Percentiles rank a stretch among this genome's conserved stretches.
These are phyloP conservation scores for Chaetura pelagica DNA, from an alignment of 2,113 vertebrate genomes.

Conservation along the genomic window DNA sequence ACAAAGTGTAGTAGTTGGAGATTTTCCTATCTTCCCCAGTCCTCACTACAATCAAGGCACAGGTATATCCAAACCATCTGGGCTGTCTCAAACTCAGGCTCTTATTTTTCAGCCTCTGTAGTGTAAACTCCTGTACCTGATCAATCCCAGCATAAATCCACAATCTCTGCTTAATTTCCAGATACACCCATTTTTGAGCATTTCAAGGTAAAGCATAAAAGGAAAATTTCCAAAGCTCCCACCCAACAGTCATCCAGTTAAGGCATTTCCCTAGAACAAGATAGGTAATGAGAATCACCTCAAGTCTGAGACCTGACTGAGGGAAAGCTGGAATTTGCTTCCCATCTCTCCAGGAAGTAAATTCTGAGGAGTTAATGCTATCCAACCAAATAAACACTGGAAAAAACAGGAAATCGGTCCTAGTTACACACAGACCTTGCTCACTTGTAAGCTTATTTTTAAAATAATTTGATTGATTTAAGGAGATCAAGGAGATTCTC, in stretches of 20 bases:
- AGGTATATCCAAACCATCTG: neutral
- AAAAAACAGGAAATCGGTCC: neutral
- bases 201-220: neutral
- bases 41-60: neutral
- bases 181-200: neutral
- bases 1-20: neutral
- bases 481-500: neutral
- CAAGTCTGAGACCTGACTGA: neutral
- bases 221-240: neutral
- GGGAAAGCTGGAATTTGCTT: neutral
- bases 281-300: neutral
- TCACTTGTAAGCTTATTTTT: neutral
- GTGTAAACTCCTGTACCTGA: neutral
- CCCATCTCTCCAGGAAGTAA: neutral
- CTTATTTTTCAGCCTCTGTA: neutral
- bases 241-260: neutral
- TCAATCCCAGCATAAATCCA: neutral
- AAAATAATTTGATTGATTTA: neutral
- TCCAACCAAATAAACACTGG: neutral
- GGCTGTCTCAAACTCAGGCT: neutral
- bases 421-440: neutral
- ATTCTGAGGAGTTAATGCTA: neutral
- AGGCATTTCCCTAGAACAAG: neutral
- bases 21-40: neutral
- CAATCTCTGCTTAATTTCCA: neutral